These are phyloP conservation scores for Dromaius novaehollandiae DNA, from an alignment of 2,113 vertebrate species.

Conservation along the genomic window DNA sequence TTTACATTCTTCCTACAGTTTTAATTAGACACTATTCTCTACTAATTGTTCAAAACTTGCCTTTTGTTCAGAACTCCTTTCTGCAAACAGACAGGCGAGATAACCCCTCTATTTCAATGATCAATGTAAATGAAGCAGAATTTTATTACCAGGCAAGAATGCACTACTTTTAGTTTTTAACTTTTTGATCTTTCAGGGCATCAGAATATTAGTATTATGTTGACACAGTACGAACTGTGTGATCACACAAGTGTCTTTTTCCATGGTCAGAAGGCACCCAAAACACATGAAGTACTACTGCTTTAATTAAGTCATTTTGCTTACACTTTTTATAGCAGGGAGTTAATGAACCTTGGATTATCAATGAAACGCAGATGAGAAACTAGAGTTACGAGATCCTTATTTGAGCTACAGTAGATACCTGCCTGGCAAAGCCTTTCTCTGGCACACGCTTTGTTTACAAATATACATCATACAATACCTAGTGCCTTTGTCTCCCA, in stretches of 20 bases:
- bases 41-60: neutral
- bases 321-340: neutral
- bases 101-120: neutral
- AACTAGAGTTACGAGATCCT: neutral
- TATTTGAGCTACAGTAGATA: neutral
- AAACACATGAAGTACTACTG: neutral
- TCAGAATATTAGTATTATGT: too few relatives aligned
- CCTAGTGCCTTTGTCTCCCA: too few relatives aligned
- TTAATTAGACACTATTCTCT: neutral
- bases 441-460: neutral
- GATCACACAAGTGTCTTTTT: neutral
- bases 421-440: neutral
- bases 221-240: neutral
- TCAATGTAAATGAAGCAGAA: neutral
- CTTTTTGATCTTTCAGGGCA: neutral
- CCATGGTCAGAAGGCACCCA: neutral
- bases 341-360: neutral
- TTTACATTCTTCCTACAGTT: neutral
- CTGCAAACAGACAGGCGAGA: neutral
- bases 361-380: neutral
- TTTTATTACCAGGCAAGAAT: neutral
- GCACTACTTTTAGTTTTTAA: too few relatives aligned
- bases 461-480: accelerated
- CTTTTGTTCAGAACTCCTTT: neutral
- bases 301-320: neutral